Evolutionary conservation across 2,113 vertebrate species (phyloP).

Genomic region (Abramis brama): DNA sequence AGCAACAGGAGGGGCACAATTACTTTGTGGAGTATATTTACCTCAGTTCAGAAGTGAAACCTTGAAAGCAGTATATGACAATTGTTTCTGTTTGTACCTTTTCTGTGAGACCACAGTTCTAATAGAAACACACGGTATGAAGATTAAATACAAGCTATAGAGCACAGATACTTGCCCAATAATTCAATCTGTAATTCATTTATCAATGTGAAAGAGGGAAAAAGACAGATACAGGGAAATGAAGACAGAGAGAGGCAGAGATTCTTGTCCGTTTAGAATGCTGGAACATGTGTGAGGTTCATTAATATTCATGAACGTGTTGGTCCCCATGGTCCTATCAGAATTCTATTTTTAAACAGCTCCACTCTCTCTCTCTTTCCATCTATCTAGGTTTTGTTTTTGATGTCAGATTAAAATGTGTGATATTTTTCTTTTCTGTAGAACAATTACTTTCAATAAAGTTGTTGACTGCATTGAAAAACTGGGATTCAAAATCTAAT

Average conservation of each 20-base stretch:
- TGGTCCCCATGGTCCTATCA: not conserved
- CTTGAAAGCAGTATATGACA: not conserved
- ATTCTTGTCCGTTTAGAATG: conserved; percentile 28
- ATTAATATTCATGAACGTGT: conserved; percentile 35
- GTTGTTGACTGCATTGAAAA: not conserved
- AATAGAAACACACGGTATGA: not conserved
- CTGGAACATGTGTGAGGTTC: conserved; percentile 20
- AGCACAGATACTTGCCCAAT: not conserved
- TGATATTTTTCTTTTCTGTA: not conserved
- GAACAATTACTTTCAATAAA: not conserved
- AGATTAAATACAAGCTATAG: conserved; percentile 2
- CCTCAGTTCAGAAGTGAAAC: not conserved
- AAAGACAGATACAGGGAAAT: conserved; percentile 11
- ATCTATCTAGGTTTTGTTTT: not conserved
- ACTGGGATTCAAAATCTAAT: not conserved
- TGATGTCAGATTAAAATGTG: not conserved
- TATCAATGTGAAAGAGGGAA: not conserved
- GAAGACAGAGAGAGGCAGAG: not conserved
- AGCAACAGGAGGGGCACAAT: not conserved
- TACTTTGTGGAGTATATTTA: not conserved
- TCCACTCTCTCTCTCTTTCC: not conserved
- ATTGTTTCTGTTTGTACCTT: not conserved
- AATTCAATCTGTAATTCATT: not conserved
- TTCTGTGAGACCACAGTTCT: not conserved
- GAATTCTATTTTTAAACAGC: conserved; percentile 26